Conservation (phyloP, 2,797 vertebrate species). For the Ataeniobius toweri region DNA sequence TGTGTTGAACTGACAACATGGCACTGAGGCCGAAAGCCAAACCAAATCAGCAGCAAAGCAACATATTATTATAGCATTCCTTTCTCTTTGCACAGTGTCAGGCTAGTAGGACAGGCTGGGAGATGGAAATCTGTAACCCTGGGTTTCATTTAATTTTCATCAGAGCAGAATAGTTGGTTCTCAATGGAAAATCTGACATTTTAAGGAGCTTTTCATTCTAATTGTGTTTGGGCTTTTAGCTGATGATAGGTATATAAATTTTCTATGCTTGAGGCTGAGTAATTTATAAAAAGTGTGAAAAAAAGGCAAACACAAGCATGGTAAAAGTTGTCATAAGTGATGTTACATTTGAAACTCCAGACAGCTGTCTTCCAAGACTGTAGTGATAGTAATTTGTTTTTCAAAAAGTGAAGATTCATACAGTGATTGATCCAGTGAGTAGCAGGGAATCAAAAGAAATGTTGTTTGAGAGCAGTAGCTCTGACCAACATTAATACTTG, state of each 20-base stretch:
- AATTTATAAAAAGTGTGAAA: too few species aligned
- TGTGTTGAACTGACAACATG: constrained; percentile 2
- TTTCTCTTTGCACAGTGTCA: constrained; percentile 12
- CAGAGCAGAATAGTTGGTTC: not conserved
- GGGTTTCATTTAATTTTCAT: not conserved
- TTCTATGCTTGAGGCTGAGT: not conserved
- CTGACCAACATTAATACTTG: too few species aligned
- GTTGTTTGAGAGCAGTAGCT: too few species aligned
- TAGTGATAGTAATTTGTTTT: too few species aligned
- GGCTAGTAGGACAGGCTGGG: not conserved
- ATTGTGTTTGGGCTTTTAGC: not conserved
- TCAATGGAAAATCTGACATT: not conserved
- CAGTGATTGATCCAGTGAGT: too few species aligned
- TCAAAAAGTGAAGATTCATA: too few species aligned
- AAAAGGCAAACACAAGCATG: too few species aligned
- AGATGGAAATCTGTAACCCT: not conserved
- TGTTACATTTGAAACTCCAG: too few species aligned
- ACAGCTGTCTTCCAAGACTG: too few species aligned
- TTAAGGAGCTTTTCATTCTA: not conserved
- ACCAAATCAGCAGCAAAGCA: constrained; percentile 35
- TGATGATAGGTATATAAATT: not conserved
- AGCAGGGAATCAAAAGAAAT: too few species aligned
- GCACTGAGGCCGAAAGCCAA: constrained; percentile 15
- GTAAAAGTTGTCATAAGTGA: too few species aligned
- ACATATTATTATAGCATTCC: constrained; percentile 56